Evolutionary conservation across 1,140 invertebrate genomes (phyloP).

Genomic region (Copidosoma floridanum): DNA sequence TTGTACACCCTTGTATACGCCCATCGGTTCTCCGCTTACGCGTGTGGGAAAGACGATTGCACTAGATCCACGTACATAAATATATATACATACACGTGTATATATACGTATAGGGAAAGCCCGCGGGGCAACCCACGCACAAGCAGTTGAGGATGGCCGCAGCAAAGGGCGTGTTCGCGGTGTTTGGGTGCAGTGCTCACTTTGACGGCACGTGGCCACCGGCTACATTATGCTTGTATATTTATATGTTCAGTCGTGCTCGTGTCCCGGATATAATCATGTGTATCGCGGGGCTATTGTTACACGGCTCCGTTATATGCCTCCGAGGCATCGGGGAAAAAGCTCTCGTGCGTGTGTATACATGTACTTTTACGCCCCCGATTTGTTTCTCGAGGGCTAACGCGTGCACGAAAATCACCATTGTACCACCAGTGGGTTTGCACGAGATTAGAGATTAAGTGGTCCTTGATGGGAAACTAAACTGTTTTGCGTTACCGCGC

Average conservation of each 20-base stretch:
- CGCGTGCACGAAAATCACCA: constrained; percentile 10
- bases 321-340: too few species aligned
- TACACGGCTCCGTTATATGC: too few species aligned
- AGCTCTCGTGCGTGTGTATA: too few species aligned
- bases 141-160: neutral
- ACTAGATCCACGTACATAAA: too few species aligned
- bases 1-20: too few species aligned
- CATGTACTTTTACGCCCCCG: too few species aligned
- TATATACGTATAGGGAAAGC: constrained; percentile 14
- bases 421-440: constrained; percentile 30
- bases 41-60: constrained; percentile 52
- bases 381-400: too few species aligned
- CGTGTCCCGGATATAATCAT: neutral
- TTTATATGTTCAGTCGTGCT: too few species aligned
- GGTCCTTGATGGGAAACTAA: constrained; percentile 53
- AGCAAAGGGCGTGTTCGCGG: constrained; percentile 45
- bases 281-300: neutral
- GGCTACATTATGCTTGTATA: too few species aligned
- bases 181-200: constrained; percentile 37
- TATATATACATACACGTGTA: too few species aligned
- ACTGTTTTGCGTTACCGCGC: constrained; percentile 27
- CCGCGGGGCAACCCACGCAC: constrained; percentile 10
- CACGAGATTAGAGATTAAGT: constrained; percentile 50
- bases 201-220: constrained; percentile 48
- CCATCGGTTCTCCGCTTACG: neutral